These are phyloP conservation scores for Cetoscarus ocellatus DNA, from an alignment of 2,797 vertebrate genomes.

Conservation along the genomic window DNA sequence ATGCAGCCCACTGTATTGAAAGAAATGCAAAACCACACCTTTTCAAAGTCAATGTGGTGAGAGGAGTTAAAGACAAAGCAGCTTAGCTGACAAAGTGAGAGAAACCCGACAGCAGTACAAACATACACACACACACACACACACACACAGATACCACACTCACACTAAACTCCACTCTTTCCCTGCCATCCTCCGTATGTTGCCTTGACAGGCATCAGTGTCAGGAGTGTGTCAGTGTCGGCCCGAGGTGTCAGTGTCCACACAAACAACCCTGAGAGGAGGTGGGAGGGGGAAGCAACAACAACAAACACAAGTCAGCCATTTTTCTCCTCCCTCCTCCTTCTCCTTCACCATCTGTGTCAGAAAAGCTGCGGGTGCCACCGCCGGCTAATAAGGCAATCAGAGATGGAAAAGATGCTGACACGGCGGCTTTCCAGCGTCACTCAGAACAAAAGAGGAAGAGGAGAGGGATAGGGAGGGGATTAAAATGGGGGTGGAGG, in stretches of 20 bases:
- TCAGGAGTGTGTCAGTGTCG: conserved; percentile 82
- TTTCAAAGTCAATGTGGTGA: conserved; percentile 76
- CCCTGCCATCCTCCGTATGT: conserved; percentile 72
- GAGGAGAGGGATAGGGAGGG: conserved; percentile 70
- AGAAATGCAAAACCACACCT: conserved; percentile 59
- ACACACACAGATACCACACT: conserved; percentile 36
- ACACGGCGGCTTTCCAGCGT: conserved; percentile 86
- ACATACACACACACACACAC: conserved; percentile 51
- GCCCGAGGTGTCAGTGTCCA: conserved; percentile 84
- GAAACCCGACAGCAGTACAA: conserved; percentile 76
- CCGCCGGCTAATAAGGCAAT: conserved; percentile 89
- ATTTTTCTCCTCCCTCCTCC: conserved; percentile 41
- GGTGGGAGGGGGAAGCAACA: conserved; percentile 72
- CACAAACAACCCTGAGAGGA: conserved; percentile 75
- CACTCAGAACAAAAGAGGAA: conserved; percentile 86
- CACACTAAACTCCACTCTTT: conserved; percentile 59
- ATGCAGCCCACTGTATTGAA: conserved; percentile 46
- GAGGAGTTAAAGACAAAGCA: conserved; percentile 69
- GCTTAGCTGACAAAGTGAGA: conserved; percentile 68
- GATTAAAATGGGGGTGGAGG: conserved; percentile 72
- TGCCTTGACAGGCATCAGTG: conserved; percentile 84
- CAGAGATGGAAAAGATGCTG: conserved; percentile 89
- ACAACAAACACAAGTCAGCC: conserved; percentile 83
- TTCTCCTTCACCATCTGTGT: conserved; percentile 85
- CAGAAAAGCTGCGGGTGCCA: conserved; percentile 85